Conservation (phyloP, 2,888 invertebrate species). For the Cylloceria caligata region DNA sequence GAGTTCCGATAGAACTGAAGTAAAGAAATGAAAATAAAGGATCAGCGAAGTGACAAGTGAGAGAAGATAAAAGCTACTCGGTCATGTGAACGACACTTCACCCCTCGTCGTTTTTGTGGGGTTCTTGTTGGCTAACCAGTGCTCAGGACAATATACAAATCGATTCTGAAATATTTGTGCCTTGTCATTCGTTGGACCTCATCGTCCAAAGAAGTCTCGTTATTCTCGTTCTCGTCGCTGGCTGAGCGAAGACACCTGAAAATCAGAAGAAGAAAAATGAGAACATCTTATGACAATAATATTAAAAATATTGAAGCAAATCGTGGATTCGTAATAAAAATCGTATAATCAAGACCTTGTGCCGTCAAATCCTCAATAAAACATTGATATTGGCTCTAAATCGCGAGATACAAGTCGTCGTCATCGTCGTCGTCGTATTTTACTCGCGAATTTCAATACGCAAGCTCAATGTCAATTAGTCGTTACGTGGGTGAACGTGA, state of each 20-base stretch:
- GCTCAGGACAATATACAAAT: constrained; percentile 42
- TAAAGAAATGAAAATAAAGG: constrained; percentile 35
- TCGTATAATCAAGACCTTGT: background rate
- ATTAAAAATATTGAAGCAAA: background rate
- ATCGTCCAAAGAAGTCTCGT: background rate
- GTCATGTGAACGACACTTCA: constrained; percentile 42
- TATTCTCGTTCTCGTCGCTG: background rate
- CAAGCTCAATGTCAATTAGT: background rate
- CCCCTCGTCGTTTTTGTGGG: constrained; percentile 21
- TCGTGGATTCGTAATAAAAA: background rate
- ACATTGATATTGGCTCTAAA: background rate
- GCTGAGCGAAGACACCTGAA: constrained; percentile 7
- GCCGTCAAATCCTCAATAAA: constrained; percentile 2
- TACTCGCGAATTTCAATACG: background rate
- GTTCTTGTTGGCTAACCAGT: background rate
- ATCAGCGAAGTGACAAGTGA: constrained; percentile 35
- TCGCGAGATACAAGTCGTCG: background rate
- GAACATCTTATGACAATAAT: background rate
- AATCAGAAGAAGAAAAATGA: background rate
- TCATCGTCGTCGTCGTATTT: too few species aligned
- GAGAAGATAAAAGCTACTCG: constrained; percentile 43
- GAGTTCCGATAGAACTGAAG: constrained; percentile 3
- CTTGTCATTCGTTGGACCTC: constrained; percentile 24
- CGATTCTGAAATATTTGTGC: constrained; percentile 42
- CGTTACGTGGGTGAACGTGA: background rate